Base-by-base conservation (phyloP, 2,888 invertebrate genomes). In the Eustalomyia histrio region DNA sequence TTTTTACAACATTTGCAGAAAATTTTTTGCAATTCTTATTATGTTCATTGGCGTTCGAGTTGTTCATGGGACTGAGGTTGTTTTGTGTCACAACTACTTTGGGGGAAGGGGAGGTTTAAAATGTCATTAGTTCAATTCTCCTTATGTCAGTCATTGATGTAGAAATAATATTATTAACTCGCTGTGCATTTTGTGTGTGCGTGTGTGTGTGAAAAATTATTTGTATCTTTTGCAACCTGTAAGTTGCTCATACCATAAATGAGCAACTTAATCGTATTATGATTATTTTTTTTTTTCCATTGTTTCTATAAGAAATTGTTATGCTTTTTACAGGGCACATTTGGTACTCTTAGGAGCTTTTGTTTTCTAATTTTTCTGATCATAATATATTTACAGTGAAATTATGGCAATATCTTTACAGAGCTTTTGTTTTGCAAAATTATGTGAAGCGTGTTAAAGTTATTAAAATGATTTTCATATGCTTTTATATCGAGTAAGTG, bases 151-250 rank as follows among this genome's bases (percentile, higher is more conserved):
- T 86, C 88, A 88, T 60, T 89, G 89, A 84, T 55, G 86, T 84
- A 89, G 87, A 88, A 89, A 81, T 89, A 89, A 88, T 89, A 84
- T 85, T 83, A 85, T 88, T 85, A 88, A 85, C 43, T 86, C 86
- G 83, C 35, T 53, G 29, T 50, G 52, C 39, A 21, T 57, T 29
- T 52, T 57, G 50, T 43, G 58, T 57, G 24, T 68, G 29, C n/a
- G n/a, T n/a, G n/a, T n/a, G n/a, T n/a, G n/a, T n/a, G n/a, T 55
- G 12, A 17, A 24, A 29, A 12, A 21, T 24, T 14, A n/a, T 50
- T 43, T 53, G 21, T 43, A 53, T 60, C 39, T 57, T 16, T 16
- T 14, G 18, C n/a, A 64, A 69, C 57, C 61, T 53, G 24, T 21
- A 10, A 58, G 18, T 33, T 47, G 16, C 35, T 55, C n/a, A n/a